Conservation (phyloP, 2,113 vertebrate genomes). For the Hippocampus mohnikei region DNA sequence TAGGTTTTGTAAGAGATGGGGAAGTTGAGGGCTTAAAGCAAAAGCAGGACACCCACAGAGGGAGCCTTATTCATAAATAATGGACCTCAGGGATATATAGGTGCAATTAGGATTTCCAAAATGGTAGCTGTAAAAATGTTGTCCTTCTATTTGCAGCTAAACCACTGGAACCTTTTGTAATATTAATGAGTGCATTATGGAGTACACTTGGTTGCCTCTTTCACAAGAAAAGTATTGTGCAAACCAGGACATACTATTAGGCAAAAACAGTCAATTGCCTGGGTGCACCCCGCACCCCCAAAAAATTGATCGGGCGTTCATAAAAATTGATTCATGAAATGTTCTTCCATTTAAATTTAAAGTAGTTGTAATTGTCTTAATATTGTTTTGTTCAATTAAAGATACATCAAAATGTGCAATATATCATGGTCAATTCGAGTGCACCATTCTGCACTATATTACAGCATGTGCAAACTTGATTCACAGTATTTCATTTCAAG, state of each 20-base stretch:
- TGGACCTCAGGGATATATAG: conserved; percentile 38
- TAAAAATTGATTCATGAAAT: too few species aligned
- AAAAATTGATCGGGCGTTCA: too few species aligned
- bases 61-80: conserved; percentile 53
- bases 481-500: too few species aligned
- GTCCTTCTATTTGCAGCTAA: conserved; percentile 8
- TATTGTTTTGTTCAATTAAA: too few species aligned
- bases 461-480: too few species aligned
- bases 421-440: too few species aligned
- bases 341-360: too few species aligned
- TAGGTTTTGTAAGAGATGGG: conserved; percentile 15
- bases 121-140: conserved; percentile 31
- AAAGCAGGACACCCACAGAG: conserved; percentile 34
- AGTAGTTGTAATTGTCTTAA: too few species aligned
- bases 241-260: background rate
- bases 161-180: conserved; percentile 30
- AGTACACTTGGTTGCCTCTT: background rate
- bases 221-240: background rate
- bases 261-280: background rate
- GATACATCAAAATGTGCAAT: too few species aligned
- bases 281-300: too few species aligned
- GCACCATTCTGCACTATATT: too few species aligned
- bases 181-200: conserved; percentile 30
- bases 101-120: conserved; percentile 41
- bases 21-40: conserved; percentile 6